Base-by-base conservation (phyloP, 2,797 vertebrate species). In the Pseudochaenichthys georgianus region DNA sequence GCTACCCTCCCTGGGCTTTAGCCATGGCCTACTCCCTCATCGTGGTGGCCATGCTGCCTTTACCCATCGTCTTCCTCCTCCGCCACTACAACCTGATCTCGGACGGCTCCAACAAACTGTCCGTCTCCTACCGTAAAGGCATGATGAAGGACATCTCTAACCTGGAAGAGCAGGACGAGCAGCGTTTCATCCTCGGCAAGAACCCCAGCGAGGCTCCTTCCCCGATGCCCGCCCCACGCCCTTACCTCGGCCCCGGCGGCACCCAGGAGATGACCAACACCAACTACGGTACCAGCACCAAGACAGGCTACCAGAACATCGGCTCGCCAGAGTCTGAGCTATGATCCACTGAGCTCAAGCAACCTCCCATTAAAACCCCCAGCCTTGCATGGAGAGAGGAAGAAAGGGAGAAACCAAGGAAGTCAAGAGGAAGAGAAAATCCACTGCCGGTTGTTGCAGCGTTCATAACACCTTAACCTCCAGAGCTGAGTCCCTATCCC, bases 121-220 rank as follows among this genome's bases (percentile, higher is more conserved):
- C 98, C 0, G 98, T 99, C 83, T 98, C 98, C 73, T 99, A 99
- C 92, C 97, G 97, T 80, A 98, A 99, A 79, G 97, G 98, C 70
- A 98, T 99, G 96, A 98, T 98, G 95, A 99, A 99, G 91, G 98
- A 99, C 91, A 97, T 99, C 77, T 99, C 98, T 88, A 98, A 97
- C 91, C 84, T 99, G 77, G 98, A 99, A 74, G 97, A 99, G 85
- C 96, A 97, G 0, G 98, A 99, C 0, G 98, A 99, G 93, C 98
- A 99, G 4, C 97, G 98, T 77, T 99, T 99, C 93, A 99, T 99
- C 90, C 95, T 99, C 79, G 94, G 95, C 88, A 99, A 99, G 92
- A 96, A 95, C 85, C 96, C 96, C 82, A 97, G 95, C 0, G 97
- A 99, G 93, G 94, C 95, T 0, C 98, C 98, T 0, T 99, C 98